A percentile compares a stretch with the other conserved stretches of the same genome.
These are phyloP conservation scores for Podarcis siculus DNA, from an alignment of 2,797 vertebrate species.

Conservation along the genomic window DNA sequence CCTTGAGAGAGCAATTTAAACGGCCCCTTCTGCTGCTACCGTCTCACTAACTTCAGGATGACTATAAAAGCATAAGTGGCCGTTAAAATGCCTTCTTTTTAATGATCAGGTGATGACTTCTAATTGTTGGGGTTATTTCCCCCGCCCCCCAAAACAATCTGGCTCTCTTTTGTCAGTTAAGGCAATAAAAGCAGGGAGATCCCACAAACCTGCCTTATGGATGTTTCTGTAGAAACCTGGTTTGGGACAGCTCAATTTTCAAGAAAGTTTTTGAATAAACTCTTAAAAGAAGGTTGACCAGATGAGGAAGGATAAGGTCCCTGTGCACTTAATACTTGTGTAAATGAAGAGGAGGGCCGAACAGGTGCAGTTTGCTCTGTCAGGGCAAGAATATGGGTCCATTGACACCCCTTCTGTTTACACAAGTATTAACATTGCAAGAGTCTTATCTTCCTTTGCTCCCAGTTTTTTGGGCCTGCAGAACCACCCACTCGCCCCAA, in stretches of 20 bases:
- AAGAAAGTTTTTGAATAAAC: not conserved
- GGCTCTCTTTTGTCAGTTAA: constrained; percentile 3
- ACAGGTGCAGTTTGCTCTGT: not conserved
- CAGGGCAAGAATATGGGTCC: not conserved
- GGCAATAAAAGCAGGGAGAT: not conserved
- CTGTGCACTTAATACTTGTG: not conserved
- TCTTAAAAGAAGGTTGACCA: not conserved
- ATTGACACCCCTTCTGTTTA: not conserved
- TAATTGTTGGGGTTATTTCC: not conserved
- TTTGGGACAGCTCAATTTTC: not conserved
- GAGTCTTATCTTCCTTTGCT: not conserved
- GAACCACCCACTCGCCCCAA: not conserved
- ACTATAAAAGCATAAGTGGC: constrained; percentile 24
- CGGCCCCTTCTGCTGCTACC: not conserved
- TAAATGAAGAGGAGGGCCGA: not conserved
- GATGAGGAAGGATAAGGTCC: not conserved
- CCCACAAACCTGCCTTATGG: constrained; percentile 32
- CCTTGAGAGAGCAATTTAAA: not conserved
- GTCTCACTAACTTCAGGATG: constrained; percentile 16
- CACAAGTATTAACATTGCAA: not conserved
- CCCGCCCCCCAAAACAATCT: constrained; percentile 26
- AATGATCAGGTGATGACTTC: constrained; percentile 25
- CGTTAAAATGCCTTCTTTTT: constrained; percentile 22
- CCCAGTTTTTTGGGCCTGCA: not conserved
- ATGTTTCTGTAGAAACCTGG: not conserved